Evolutionary conservation across 1,140 invertebrate species (phyloP), one percentile per base, ranked within the genome.

Genomic region (Vanessa tameamea): DNA sequence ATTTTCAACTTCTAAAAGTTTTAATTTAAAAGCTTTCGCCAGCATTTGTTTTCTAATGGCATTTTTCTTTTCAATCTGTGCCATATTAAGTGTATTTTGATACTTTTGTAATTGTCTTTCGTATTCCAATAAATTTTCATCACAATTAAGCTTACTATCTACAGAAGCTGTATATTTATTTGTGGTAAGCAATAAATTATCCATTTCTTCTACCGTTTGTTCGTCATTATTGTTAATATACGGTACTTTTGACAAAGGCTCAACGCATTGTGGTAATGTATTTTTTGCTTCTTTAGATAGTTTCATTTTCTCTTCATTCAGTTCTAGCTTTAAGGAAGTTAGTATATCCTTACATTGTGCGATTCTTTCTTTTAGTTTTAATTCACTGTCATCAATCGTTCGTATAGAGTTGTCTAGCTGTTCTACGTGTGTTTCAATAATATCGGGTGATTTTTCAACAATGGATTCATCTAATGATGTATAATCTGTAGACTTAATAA

Each of bases 1-100:
- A 81, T 93, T 94, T 87, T 94, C 93, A 7, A 94, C 90, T 87
- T 94, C 93, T 37, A 94, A 69, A 51, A 94, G 80, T 72, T 93
- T 90, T 15, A 91, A 64, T 76, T 89, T 92, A 75, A 91, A 94
- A 72, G 92, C 91, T 79, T 91, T 91, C 16, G 91, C 81, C 43
- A 93, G 82, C 82, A 93, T 92, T 84, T 93, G 91, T 70, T 92
- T 92, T 77, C 90, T 81, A 31, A 92, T 91, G 20, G 89, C 89
- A 76, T 92, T 90, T 75, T 89, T 91, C 74, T 92, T 92, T 72
- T 90, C 91, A 57, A 82, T 81, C 67, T 92, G 91, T 5, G 89
- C 90, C 83, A 92, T 86, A 65, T 87, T 92, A 15, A 92, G 76
- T 15, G 91, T 92, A 55, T 86, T 88, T 78, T 90, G 88, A 77